Conservation (phyloP, 1,140 invertebrate genomes). For the Magallana angulata region DNA sequence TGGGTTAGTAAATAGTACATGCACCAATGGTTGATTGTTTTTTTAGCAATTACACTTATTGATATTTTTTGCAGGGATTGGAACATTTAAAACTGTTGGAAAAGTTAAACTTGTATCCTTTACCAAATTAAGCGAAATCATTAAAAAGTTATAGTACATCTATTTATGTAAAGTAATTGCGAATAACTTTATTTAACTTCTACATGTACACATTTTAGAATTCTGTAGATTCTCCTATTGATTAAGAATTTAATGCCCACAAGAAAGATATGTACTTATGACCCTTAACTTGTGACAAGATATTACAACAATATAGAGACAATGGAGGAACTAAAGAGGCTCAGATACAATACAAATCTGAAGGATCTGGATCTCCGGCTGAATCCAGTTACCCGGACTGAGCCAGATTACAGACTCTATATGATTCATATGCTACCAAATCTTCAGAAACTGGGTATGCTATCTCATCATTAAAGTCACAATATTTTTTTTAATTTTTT, state of each 20-base stretch:
- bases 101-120: constrained; percentile 79
- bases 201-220: too few relatives aligned
- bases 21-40: too few relatives aligned
- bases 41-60: not conserved
- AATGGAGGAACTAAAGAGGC: constrained; percentile 75
- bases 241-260: too few relatives aligned
- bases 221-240: too few relatives aligned
- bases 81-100: constrained; percentile 77
- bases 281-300: constrained; percentile 61
- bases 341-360: constrained; percentile 73
- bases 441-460: constrained; percentile 75
- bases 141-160: too few relatives aligned
- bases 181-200: too few relatives aligned
- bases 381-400: constrained; percentile 78
- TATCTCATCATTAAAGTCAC: too few relatives aligned
- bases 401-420: constrained; percentile 79
- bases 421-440: constrained; percentile 79
- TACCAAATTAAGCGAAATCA: not conserved
- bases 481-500: too few relatives aligned
- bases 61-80: constrained; percentile 72
- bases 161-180: too few relatives aligned
- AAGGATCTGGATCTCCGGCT: constrained; percentile 78
- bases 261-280: not conserved
- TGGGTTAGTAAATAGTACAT: too few relatives aligned
- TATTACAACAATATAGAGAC: constrained; percentile 79